phyloP scores from a whole-genome alignment of 1,140 invertebrate genomes.

The Vollenhovia emeryi region DNA sequence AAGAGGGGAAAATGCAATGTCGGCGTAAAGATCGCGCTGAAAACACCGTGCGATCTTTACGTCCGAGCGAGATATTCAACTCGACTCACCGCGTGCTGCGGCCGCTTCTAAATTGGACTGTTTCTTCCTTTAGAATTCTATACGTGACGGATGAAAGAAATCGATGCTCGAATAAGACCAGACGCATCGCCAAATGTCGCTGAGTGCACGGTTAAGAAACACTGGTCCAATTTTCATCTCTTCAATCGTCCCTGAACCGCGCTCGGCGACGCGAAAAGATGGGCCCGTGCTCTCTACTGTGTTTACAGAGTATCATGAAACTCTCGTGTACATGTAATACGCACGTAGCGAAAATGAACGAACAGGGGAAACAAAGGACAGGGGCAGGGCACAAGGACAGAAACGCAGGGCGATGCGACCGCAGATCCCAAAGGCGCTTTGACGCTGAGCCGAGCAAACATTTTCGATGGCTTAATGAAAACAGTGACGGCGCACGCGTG shows the following conservation, averaged over 20 bases:
- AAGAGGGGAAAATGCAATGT: neutral
- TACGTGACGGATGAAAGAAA: neutral
- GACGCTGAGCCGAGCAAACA: slow-evolving; percentile 62
- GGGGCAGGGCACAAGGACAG: neutral
- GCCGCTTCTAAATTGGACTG: neutral
- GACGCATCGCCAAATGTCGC: neutral
- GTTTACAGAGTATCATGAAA: slow-evolving; percentile 18
- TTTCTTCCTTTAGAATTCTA: neutral
- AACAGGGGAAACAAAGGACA: neutral
- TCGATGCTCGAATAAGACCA: neutral
- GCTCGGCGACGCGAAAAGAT: slow-evolving; percentile 28
- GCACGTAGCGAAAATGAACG: slow-evolving; percentile 13
- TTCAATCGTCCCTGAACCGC: neutral
- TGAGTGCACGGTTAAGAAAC: neutral
- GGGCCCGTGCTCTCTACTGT: neutral
- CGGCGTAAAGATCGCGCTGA: neutral
- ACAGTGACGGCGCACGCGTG: slow-evolving; percentile 62
- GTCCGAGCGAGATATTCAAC: neutral
- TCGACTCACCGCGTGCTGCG: neutral
- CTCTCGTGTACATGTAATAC: neutral
- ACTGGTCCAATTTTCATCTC: neutral
- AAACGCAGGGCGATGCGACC: slow-evolving; percentile 11
- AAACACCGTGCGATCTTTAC: neutral
- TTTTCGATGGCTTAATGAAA: slow-evolving; percentile 69
- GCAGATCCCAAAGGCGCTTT: slow-evolving; percentile 47